Percentiles rank a stretch among this genome's conserved stretches.
Evolutionary conservation across 2,113 vertebrate genomes (phyloP).

Genomic region (Coptodon bakossiorum): DNA sequence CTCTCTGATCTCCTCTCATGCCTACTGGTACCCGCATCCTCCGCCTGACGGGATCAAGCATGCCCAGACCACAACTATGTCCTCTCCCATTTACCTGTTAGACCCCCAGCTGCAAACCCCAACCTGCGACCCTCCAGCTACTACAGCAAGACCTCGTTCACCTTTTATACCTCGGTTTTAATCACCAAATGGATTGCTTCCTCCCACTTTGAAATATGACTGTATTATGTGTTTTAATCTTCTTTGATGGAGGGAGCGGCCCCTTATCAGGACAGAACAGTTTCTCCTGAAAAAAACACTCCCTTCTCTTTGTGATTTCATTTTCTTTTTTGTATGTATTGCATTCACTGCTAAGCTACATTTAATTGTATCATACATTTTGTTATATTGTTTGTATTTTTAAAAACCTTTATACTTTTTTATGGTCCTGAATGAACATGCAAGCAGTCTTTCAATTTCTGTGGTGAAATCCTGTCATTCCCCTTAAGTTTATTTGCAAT

Average conservation of each 20-base stretch:
- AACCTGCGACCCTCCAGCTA: neutral
- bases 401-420: neutral
- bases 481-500: neutral
- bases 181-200: neutral
- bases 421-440: neutral
- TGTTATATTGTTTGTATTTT: neutral
- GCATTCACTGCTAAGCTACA: neutral
- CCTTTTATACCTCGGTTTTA: neutral
- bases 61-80: conserved; percentile 60
- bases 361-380: neutral
- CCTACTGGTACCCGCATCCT: conserved; percentile 63
- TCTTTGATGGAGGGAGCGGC: neutral
- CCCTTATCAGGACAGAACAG: neutral
- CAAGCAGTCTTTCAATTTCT: neutral
- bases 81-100: conserved; percentile 14
- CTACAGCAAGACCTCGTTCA: neutral
- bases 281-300: neutral
- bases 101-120: conserved; percentile 2
- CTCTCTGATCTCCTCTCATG: conserved; percentile 46
- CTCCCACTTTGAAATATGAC: neutral
- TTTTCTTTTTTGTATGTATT: neutral
- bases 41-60: conserved; percentile 44
- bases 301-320: neutral
- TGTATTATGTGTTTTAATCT: neutral
- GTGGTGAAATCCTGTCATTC: neutral